Evolutionary conservation across 2,888 invertebrate genomes (phyloP), one percentile per base, ranked within the genome.

Genomic region (Tetranychus piercei): DNA sequence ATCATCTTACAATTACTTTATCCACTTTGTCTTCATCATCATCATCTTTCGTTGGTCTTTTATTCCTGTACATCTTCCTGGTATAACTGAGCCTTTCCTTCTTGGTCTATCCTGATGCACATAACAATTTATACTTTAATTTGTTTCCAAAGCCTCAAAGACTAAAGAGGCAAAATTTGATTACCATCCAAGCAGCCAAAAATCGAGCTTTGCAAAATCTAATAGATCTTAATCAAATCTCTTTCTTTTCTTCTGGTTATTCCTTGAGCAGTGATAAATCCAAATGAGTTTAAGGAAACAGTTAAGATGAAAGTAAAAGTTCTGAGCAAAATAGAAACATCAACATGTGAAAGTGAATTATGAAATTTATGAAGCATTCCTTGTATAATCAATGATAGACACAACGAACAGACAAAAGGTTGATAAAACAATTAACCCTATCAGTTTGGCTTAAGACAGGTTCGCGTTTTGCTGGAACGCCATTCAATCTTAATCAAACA

Each of bases 161-260:
- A 55, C 55, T 55, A 55, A 6, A 55, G 55, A 55, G 55, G 55
- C 34, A 34, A 34, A 55, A 55, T 55, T 55, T 55, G 55, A 55
- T 55, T 55, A 55, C 15, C 55, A 55, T 55, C 55, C 55, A 55
- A 55, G 3, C 55, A 55, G 15, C 55, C 11, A 55, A 55, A 55
- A 9, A 55, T 9, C 15, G 6, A 55, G 55, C 9, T 15, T 55
- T 55, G 15, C 55, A 55, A 15, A 55, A 34, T 0, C 34, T 55
- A 55, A 55, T 55, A 55, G 55, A 55, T 55, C 55, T 55, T 55
- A 55, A 55, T 55, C 55, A 55, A 55, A 55, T 55, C 55, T 55
- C 15, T 55, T 55, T 34, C 34, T 34, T 34, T 34, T 34, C 34
- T 34, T 34, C 5, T 34, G 34, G 34, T 34, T 3, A 34, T 34